phyloP scores from a whole-genome alignment of 2,888 invertebrate genomes.

The Cantharis lateralis region DNA sequence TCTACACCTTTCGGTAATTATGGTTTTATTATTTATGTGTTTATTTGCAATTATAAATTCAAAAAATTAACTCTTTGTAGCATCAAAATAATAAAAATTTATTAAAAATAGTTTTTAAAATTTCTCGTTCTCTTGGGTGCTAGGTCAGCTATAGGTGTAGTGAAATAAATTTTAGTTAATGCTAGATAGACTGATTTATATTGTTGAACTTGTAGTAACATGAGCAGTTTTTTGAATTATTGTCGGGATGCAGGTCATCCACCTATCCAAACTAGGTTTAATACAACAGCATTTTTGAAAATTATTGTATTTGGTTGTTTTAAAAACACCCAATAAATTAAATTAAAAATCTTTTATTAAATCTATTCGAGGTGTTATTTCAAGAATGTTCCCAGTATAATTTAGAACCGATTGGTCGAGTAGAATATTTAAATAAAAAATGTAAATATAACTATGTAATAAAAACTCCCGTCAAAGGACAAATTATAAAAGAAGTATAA shows the following conservation, averaged over 20 bases:
- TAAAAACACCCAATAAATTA: background rate
- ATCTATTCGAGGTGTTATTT: background rate
- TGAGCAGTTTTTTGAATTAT: background rate
- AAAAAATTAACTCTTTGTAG: background rate
- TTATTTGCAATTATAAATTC: constrained; percentile 9
- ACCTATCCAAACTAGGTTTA: background rate
- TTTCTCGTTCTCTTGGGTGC: background rate
- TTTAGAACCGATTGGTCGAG: background rate
- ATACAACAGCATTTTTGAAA: background rate
- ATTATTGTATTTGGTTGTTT: background rate
- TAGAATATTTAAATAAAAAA: background rate
- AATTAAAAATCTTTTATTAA: background rate
- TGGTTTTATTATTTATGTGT: constrained; percentile 18
- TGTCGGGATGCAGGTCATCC: background rate
- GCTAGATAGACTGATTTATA: background rate
- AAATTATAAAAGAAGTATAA: no score
- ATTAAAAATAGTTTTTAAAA: background rate
- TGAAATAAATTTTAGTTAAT: background rate
- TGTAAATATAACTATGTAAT: background rate
- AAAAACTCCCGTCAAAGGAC: background rate
- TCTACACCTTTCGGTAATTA: background rate
- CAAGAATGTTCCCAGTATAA: background rate
- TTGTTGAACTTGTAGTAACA: background rate
- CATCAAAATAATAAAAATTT: background rate
- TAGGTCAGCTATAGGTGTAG: background rate